Evolutionary conservation across 1,140 invertebrate genomes (phyloP).

Genomic region (Ceratoteleas bidentatus): DNA sequence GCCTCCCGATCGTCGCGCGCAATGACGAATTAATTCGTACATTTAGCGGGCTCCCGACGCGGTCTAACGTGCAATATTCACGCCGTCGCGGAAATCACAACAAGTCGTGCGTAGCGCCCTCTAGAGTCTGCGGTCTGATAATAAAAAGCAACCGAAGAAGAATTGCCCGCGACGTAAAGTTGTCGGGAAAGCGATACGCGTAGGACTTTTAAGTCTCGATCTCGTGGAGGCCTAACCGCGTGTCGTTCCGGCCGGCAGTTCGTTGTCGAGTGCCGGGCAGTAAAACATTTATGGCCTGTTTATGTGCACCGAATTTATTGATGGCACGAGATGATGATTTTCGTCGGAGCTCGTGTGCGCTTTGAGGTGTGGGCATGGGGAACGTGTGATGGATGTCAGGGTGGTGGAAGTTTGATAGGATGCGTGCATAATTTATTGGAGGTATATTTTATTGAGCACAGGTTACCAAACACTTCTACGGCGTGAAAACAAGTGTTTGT

Average conservation of each 20-base stretch:
- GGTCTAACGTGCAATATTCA: conserved; percentile 66
- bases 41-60: conserved; percentile 21
- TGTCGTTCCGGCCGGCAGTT: conserved; percentile 29
- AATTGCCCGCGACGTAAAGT: too few relatives aligned
- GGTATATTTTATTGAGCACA: too few relatives aligned
- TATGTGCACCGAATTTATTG: conserved; percentile 67
- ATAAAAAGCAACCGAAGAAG: too few relatives aligned
- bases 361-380: too few relatives aligned
- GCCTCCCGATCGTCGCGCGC: neutral
- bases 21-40: conserved; percentile 26
- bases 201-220: conserved; percentile 49
- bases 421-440: too few relatives aligned
- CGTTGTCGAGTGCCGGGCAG: conserved; percentile 57
- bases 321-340: neutral
- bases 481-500: too few relatives aligned
- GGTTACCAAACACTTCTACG: too few relatives aligned
- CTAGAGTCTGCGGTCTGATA: too few relatives aligned
- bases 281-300: conserved; percentile 78
- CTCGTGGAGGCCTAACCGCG: conserved; percentile 18
- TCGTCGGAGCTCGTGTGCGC: too few relatives aligned
- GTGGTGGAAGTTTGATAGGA: too few relatives aligned
- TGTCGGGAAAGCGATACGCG: conserved; percentile 41
- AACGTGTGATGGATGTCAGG: too few relatives aligned
- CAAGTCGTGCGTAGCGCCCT: too few relatives aligned
- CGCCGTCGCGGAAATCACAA: conserved; percentile 5